These are phyloP conservation scores for Grallaria varia DNA, from an alignment of 2,113 vertebrate species.

Conservation along the genomic window DNA sequence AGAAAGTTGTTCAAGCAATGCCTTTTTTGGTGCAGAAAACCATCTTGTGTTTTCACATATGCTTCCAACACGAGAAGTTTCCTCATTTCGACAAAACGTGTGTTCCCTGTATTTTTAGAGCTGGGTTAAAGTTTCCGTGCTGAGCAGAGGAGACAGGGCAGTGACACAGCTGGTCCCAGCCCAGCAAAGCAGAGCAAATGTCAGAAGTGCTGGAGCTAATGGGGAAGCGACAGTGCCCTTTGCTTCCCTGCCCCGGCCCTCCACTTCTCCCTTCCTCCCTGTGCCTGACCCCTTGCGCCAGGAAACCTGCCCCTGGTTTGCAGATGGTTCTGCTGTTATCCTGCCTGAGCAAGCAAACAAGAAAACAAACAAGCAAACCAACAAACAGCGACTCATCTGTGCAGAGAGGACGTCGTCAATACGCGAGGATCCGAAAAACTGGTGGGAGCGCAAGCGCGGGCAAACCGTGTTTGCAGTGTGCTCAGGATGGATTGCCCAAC, in stretches of 20 bases:
- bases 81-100: conserved; percentile 1
- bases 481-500: conserved; percentile 70
- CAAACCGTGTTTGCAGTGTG: conserved; percentile 49
- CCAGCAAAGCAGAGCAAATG: background rate
- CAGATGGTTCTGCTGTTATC: background rate
- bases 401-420: background rate
- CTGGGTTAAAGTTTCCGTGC: background rate
- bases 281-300: background rate
- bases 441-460: background rate
- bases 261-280: conserved; percentile 39
- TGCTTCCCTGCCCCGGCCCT: conserved; percentile 39
- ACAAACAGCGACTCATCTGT: background rate
- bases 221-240: conserved; percentile 19
- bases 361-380: background rate
- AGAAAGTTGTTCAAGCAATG: background rate
- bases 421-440: background rate
- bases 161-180: background rate
- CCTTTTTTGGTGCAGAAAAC: background rate
- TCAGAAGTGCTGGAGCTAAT: background rate
- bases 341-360: no score
- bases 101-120: conserved; percentile 1
- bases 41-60: background rate
- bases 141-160: background rate
- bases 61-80: background rate
- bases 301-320: background rate